A percentile compares a stretch with the other conserved stretches of the same genome.
phyloP scores from a whole-genome alignment of 1,140 invertebrate species.

The Diachasmimorpha longicaudata region DNA sequence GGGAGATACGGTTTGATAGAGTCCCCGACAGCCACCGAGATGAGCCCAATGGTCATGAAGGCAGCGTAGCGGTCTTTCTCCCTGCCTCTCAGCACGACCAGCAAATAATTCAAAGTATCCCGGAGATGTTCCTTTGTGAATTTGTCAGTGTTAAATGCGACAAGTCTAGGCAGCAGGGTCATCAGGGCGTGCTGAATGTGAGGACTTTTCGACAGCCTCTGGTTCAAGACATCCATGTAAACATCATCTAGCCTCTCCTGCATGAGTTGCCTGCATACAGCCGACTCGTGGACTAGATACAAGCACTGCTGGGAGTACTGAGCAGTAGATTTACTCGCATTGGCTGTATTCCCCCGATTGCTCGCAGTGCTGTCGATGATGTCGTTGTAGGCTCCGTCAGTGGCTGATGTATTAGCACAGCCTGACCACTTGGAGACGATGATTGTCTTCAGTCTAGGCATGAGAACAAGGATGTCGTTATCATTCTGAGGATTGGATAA shows the following conservation, averaged over 20 bases:
- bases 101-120: constrained; percentile 79
- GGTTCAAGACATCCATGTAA: constrained; percentile 79
- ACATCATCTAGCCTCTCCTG: constrained; percentile 85
- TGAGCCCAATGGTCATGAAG: constrained; percentile 88
- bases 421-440: constrained; percentile 65
- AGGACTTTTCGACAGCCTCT: constrained; percentile 74
- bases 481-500: constrained; percentile 60
- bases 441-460: constrained; percentile 66
- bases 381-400: constrained; percentile 33
- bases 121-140: constrained; percentile 82
- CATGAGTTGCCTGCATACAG: constrained; percentile 84
- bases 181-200: constrained; percentile 90
- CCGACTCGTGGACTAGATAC: constrained; percentile 78
- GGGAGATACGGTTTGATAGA: constrained; percentile 82
- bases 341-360: not conserved
- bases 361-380: not conserved
- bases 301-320: constrained; percentile 42
- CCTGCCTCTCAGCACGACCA: constrained; percentile 75
- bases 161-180: constrained; percentile 90
- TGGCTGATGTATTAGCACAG: constrained; percentile 33
- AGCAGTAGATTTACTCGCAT: not conserved
- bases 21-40: constrained; percentile 87
- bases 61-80: constrained; percentile 85
- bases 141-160: constrained; percentile 86
- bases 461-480: constrained; percentile 68